Evolutionary conservation across 2,797 vertebrate species (phyloP).

Genomic region (Sternarchorhynchus goeldii): DNA sequence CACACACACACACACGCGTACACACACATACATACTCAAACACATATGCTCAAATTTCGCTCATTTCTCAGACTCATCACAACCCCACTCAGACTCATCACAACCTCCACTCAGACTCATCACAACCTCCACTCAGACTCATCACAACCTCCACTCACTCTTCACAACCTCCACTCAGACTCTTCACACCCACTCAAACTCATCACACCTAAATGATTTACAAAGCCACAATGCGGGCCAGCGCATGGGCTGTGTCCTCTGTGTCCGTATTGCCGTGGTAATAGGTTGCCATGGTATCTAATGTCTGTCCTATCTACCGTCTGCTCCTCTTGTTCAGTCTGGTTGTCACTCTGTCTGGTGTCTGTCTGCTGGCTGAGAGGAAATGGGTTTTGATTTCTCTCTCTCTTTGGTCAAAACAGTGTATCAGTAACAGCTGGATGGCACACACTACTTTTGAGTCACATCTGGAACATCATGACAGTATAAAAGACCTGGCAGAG

Average conservation of each 20-base stretch:
- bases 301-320: not conserved
- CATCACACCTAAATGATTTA: too few relatives aligned
- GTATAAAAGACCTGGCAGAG: conserved; percentile 27
- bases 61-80: not conserved
- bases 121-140: too few relatives aligned
- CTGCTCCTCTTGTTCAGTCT: not conserved
- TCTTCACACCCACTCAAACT: too few relatives aligned
- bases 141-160: too few relatives aligned
- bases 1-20: not conserved
- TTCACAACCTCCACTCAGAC: too few relatives aligned
- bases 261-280: too few relatives aligned
- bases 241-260: too few relatives aligned
- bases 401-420: not conserved
- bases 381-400: not conserved
- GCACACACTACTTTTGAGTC: conserved; percentile 12
- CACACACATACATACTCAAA: not conserved
- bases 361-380: not conserved
- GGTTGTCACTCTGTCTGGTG: not conserved
- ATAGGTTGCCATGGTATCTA: too few relatives aligned
- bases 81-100: too few relatives aligned
- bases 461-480: conserved; percentile 40
- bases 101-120: too few relatives aligned
- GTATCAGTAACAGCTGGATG: conserved; percentile 22
- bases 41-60: too few relatives aligned
- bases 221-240: too few relatives aligned